Percentiles rank a stretch among this genome's conserved stretches.
These are phyloP conservation scores for Paralichthys olivaceus DNA, from an alignment of 2,113 vertebrate genomes.

Conservation along the genomic window DNA sequence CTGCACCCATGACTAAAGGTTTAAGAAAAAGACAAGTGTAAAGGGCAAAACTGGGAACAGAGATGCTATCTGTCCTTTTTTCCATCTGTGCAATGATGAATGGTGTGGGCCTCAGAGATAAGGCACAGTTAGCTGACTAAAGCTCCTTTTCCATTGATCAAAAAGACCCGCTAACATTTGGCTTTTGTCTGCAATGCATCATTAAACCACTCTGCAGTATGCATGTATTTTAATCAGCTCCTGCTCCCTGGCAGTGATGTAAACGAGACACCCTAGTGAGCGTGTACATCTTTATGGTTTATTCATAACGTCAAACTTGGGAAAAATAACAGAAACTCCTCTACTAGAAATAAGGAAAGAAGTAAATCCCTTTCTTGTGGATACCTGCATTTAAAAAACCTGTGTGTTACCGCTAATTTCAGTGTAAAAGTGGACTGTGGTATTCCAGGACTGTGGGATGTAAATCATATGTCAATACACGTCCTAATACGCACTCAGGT, in stretches of 20 bases:
- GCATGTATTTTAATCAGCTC: too few species aligned
- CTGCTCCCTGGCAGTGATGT: too few species aligned
- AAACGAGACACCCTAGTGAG: too few species aligned
- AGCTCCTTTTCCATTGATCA: not conserved
- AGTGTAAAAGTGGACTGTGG: not conserved
- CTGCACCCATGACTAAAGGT: constrained; percentile 26
- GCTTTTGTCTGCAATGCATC: not conserved
- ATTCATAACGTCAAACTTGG: too few species aligned
- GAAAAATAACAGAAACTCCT: too few species aligned
- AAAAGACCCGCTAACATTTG: too few species aligned
- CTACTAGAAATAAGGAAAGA: too few species aligned
- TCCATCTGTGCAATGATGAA: constrained; percentile 58
- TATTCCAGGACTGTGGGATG: not conserved
- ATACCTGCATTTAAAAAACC: too few species aligned
- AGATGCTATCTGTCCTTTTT: constrained; percentile 64
- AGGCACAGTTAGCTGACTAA: constrained; percentile 26
- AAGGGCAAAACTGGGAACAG: constrained; percentile 52
- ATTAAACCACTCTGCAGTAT: too few species aligned
- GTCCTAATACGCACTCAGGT: not conserved
- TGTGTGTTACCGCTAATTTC: too few species aligned
- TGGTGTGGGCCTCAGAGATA: constrained; percentile 27
- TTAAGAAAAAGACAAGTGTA: constrained; percentile 1
- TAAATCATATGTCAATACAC: constrained; percentile 4
- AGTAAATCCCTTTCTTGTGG: too few species aligned
- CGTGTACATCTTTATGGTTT: too few species aligned